Evolutionary conservation across 2,888 invertebrate species (phyloP), one percentile per base, ranked within the genome.

Genomic region (Troides helena): DNA sequence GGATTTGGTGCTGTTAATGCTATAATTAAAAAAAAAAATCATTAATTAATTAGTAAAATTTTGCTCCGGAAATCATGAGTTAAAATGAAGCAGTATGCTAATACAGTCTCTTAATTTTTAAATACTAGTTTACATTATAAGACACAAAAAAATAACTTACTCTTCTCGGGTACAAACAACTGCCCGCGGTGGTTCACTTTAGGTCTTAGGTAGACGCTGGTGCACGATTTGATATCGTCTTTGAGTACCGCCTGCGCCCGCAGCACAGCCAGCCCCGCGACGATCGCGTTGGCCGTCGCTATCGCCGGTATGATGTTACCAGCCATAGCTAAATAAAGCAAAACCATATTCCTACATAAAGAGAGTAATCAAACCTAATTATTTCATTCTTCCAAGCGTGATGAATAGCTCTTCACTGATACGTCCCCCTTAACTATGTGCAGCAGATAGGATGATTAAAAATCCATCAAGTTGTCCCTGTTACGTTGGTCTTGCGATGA

Each of bases 231-330:
- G 53, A 95, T 90, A 65, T 96, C 92, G 0, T 94, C 94, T 65
- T 93, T 89, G 0, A 99, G 91, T 8, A 98, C 94, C 68, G 96
- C 95, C 76, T 98, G 95, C 0, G 97, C 96, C 72, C 98, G 96
- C 67, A 99, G 92, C 0, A 99, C 98, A 0, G 99, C 97, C n/a
- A 99, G 93, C 0, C 99, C 99, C 0, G 99, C 99, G 53, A 99
- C 97, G 71, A 99, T 97, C 0, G 99, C 99, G 85, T 99, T 99
- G 1, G 99, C 99, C 0, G 99, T 99, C 8, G 99, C 99, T 82
- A 99, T 99, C 0, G 99, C 99, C 10, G 99, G 99, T 81, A 99
- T 99, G 77, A 99, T 99, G 87, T 99, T 99, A 21, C 99, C 99
- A 0, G 99, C 99, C 97, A 99, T 99, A 1, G 99, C 96, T 96